Evolutionary conservation across 1,140 invertebrate genomes (phyloP), one percentile per base, ranked within the genome.

Genomic region (Chelonus insularis): DNA sequence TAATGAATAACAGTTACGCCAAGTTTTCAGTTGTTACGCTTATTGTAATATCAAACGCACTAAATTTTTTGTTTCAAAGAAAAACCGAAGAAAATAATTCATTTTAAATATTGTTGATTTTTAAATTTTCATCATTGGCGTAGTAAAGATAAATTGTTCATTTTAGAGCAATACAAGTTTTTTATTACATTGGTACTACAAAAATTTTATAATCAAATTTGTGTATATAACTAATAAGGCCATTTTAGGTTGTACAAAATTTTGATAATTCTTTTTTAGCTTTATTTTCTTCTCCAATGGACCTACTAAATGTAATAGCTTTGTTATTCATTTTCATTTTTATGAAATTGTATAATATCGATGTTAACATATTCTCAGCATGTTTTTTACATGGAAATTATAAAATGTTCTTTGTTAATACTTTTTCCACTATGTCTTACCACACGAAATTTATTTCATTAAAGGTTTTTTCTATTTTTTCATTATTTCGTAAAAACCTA

Each of bases 321-420:
- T 54, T 16, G 9, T 36, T 4, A 1, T 36, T 25, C 51, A 61
- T 55, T 8, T 39, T 47, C 2, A 36, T 55, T 34, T 12, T 23
- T 8, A 61, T 9, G 23, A 55, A 60, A 51, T 14, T 12, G 0
- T 29, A 9, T 3, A 55, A 41, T 0, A 54, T 34, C 1, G 20
- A 25, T 21, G 21, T 25, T n/a, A 54, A 16, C 1, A 60, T 23
- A 0, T 52, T 36, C 9, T 18, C 12, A 9, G 34, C 50, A 52
- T 54, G 58, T 11, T 39, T 1, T 12, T 12, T 4, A 45, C 58
- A 60, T 12, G 58, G 58, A 52, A 60, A 60, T 39, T 2, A 37
- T 7, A 51, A 8, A 9, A 60, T 16, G n/a, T 29, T 11, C 1
- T 20, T n/a, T 1, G 11, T 21, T 36, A 41, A 16, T 3, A 18